A percentile compares a stretch with the other conserved stretches of the same genome.
These are phyloP conservation scores for Entomobrya multifasciata DNA, from an alignment of 2,888 invertebrate species.

Conservation along the genomic window DNA sequence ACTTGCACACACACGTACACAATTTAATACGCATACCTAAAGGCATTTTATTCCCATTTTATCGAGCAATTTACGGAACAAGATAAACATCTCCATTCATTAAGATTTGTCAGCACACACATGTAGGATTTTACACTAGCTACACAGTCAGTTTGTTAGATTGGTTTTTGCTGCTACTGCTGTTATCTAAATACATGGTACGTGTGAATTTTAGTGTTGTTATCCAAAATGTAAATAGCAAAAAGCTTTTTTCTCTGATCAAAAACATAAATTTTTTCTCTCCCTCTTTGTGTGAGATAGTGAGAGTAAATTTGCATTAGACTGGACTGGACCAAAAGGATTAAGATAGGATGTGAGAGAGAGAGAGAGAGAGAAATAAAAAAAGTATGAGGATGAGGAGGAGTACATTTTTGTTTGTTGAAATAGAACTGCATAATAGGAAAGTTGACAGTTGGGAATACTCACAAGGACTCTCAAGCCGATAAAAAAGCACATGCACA, in stretches of 20 bases:
- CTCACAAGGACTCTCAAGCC: neutral
- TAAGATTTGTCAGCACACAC: conserved; percentile 35
- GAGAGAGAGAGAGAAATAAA: neutral
- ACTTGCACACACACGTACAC: conserved; percentile 6
- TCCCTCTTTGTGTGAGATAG: too few species aligned
- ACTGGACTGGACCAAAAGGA: conserved; percentile 21
- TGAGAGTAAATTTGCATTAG: neutral
- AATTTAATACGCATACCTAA: conserved; percentile 43
- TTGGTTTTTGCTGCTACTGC: neutral
- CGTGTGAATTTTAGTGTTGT: conserved; percentile 49
- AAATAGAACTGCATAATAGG: neutral
- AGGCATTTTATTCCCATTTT: conserved; percentile 52
- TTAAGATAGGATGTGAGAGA: too few species aligned
- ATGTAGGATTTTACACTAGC: neutral
- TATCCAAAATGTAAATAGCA: conserved; percentile 6
- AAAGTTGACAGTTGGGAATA: conserved; percentile 47
- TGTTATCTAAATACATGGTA: conserved; percentile 13
- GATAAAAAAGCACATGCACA: conserved; percentile 28
- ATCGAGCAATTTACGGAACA: conserved; percentile 41
- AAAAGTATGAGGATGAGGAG: conserved; percentile 1
- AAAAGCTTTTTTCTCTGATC: conserved; percentile 5
- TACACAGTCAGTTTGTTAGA: neutral
- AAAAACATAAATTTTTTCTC: neutral
- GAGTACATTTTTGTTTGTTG: neutral
- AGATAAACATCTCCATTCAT: conserved; percentile 57